These are phyloP conservation scores for Anthopleura xanthogrammica DNA, from an alignment of 92 coral and sea anemone genomes.

Conservation along the genomic window DNA sequence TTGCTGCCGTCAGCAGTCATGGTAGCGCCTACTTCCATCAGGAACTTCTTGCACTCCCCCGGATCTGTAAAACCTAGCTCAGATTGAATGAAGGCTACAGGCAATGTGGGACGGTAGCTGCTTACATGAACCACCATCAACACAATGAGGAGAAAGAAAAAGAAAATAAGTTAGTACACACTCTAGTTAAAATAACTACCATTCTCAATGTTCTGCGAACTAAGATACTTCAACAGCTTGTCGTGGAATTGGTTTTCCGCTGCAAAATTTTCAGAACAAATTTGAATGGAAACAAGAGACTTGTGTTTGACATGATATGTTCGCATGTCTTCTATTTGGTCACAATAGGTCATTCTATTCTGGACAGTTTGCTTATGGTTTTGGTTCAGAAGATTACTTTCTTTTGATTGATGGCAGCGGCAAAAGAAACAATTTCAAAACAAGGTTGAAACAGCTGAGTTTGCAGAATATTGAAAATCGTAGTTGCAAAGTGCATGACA, in stretches of 20 bases:
- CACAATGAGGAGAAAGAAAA: slow-evolving; percentile 25
- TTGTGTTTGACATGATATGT: too few species aligned
- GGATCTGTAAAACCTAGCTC: slow-evolving; percentile 99
- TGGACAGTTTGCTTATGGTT: too few species aligned
- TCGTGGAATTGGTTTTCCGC: not conserved
- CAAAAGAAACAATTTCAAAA: too few species aligned
- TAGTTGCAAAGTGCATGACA: too few species aligned
- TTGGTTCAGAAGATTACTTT: too few species aligned
- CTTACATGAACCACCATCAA: slow-evolving; percentile 36
- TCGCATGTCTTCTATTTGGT: too few species aligned
- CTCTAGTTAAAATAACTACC: not conserved
- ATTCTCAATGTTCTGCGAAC: not conserved
- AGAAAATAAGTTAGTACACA: slow-evolving; percentile 13
- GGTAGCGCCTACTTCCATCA: slow-evolving; percentile 80
- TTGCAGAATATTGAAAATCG: too few species aligned
- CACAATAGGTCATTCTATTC: too few species aligned
- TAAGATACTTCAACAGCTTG: not conserved
- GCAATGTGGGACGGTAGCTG: slow-evolving; percentile 98
- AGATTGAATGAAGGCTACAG: slow-evolving; percentile 97
- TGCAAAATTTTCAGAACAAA: too few species aligned
- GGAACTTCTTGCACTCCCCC: slow-evolving; percentile 90
- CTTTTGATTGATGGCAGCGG: too few species aligned
- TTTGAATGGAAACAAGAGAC: too few species aligned
- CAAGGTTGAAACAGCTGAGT: too few species aligned
- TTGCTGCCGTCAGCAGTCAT: slow-evolving; percentile 83